phyloP scores from a whole-genome alignment of 2,888 invertebrate genomes.

The Cetonia aurata region DNA sequence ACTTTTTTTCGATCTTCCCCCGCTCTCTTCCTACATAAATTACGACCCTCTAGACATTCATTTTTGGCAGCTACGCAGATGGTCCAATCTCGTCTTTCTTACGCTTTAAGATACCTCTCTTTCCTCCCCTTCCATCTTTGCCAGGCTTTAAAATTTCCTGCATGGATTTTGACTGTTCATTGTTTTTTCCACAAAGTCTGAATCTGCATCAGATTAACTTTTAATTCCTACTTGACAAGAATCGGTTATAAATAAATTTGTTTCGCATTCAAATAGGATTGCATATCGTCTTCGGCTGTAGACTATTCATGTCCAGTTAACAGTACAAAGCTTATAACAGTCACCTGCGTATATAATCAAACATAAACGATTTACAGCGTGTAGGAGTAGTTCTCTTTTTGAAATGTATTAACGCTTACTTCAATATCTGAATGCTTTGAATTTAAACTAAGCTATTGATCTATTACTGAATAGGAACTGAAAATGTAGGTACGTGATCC shows the following conservation, averaged over 20 bases:
- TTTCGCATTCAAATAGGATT: background rate
- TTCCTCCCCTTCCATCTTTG: no score
- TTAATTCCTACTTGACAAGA: background rate
- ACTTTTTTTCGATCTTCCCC: conserved; percentile 3
- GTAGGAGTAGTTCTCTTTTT: background rate
- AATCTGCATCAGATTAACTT: background rate
- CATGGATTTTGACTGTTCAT: conserved; percentile 5
- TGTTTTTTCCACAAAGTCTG: background rate
- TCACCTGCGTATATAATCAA: background rate
- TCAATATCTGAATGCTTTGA: no score
- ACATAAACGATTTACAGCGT: background rate
- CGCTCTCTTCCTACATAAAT: conserved; percentile 30
- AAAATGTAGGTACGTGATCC: no score
- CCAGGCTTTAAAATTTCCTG: conserved; percentile 18
- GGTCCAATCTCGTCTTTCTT: conserved; percentile 20
- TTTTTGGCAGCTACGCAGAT: conserved; percentile 28
- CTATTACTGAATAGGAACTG: no score
- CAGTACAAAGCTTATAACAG: no score
- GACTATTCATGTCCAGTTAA: no score
- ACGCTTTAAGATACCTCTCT: conserved; percentile 16
- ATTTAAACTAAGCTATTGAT: no score
- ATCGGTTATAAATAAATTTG: background rate
- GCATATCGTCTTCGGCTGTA: no score
- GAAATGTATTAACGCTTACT: no score
- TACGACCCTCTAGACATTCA: conserved; percentile 29